Evolutionary conservation across 2,797 vertebrate genomes (phyloP).

Genomic region (Botia almorhae): DNA sequence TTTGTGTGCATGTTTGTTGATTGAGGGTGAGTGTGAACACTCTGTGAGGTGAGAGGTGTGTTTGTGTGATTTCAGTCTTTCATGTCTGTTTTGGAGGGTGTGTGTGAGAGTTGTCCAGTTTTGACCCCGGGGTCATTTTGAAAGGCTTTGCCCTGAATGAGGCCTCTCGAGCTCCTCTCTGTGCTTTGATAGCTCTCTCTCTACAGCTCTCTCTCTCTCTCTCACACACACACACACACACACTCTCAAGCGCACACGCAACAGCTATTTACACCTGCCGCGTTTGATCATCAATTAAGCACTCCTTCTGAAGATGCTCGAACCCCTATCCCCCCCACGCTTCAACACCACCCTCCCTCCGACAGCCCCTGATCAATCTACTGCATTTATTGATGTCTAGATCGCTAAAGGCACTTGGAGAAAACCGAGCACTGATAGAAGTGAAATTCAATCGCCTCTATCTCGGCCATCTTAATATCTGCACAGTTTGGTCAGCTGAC

Average conservation of each 20-base stretch:
- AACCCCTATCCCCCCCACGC: slow-evolving; percentile 53
- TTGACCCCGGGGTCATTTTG: slow-evolving; percentile 76
- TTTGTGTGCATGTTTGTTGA: slow-evolving; percentile 55
- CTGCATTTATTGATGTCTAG: slow-evolving; percentile 64
- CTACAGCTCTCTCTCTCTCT: slow-evolving; percentile 57
- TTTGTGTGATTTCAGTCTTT: slow-evolving; percentile 59
- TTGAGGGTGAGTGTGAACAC: slow-evolving; percentile 49
- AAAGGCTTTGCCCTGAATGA: slow-evolving; percentile 75
- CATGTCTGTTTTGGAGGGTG: slow-evolving; percentile 53
- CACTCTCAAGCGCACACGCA: slow-evolving; percentile 53
- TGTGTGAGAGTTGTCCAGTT: slow-evolving; percentile 46
- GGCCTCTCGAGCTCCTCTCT: slow-evolving; percentile 62
- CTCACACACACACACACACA: slow-evolving; percentile 54
- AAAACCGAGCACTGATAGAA: slow-evolving; percentile 52
- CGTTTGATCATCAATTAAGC: slow-evolving; percentile 81
- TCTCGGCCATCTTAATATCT: slow-evolving; percentile 45
- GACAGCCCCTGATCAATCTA: slow-evolving; percentile 63
- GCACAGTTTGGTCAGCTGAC: slow-evolving; percentile 22
- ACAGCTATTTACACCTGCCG: slow-evolving; percentile 75
- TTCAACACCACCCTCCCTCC: slow-evolving; percentile 37
- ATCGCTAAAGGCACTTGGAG: slow-evolving; percentile 53
- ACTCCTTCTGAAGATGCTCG: slow-evolving; percentile 65
- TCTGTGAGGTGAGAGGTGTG: slow-evolving; percentile 54
- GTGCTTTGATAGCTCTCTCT: slow-evolving; percentile 70
- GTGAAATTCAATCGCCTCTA: slow-evolving; percentile 51